These are phyloP conservation scores for Poliocrania exsul DNA, from an alignment of 2,797 vertebrate genomes.

Conservation along the genomic window DNA sequence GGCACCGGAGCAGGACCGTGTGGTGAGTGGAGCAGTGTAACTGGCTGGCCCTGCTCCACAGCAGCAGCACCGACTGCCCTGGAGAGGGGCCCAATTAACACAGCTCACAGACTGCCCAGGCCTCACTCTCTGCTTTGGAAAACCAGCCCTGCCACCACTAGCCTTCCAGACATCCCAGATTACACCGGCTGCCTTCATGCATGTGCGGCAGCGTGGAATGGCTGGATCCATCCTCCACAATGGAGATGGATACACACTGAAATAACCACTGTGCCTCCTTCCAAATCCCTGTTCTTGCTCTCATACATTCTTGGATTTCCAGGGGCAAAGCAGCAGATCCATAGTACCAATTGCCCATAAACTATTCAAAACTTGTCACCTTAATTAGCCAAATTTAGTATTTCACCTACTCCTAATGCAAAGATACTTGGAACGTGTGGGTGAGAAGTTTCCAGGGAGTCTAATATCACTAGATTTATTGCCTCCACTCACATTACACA, in stretches of 20 bases:
- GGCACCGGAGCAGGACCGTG: neutral
- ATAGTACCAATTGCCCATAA: neutral
- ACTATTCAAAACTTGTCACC: neutral
- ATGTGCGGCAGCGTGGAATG: rapidly evolving
- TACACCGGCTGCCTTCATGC: neutral
- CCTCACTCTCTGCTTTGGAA: neutral
- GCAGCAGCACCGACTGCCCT: neutral
- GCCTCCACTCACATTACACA: neutral
- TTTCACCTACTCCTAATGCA: neutral
- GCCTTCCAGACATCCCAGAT: neutral
- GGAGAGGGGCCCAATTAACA: slow-evolving; percentile 19
- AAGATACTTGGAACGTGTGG: rapidly evolving
- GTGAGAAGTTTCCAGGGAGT: neutral
- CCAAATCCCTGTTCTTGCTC: rapidly evolving
- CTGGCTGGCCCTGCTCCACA: neutral
- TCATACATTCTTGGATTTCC: neutral
- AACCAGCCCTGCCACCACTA: neutral
- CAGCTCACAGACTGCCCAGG: neutral
- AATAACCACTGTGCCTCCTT: neutral
- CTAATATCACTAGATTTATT: neutral
- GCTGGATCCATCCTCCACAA: neutral
- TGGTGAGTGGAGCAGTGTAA: slow-evolving; percentile 5
- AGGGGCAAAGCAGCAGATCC: neutral
- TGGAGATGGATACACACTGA: neutral
- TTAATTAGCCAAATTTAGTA: neutral